Percentiles rank a stretch among this genome's conserved stretches.
Conservation (phyloP, 2,797 vertebrate genomes). For the Pseudomugil tenellus region DNA sequence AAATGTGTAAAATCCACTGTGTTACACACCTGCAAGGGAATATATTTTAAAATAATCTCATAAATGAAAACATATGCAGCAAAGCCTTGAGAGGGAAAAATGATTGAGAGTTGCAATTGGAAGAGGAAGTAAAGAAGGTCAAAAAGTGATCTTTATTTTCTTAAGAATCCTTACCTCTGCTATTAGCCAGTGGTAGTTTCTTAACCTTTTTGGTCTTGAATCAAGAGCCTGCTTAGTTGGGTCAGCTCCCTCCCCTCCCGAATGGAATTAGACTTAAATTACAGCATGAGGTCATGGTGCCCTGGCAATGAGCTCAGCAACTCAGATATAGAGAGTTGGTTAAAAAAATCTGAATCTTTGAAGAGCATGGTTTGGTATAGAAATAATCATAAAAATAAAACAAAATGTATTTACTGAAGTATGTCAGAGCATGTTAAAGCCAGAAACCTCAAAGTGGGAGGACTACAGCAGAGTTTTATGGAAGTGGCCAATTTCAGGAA, state of each 20-base stretch:
- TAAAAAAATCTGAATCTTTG: slow-evolving; percentile 59
- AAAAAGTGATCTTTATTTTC: slow-evolving; percentile 73
- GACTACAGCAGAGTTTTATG: slow-evolving; percentile 69
- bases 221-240: slow-evolving; percentile 57
- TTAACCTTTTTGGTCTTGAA: slow-evolving; percentile 74
- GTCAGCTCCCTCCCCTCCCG: slow-evolving; percentile 30
- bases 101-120: slow-evolving; percentile 70
- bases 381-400: slow-evolving; percentile 76
- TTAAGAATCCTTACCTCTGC: slow-evolving; percentile 72
- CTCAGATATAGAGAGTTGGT: slow-evolving; percentile 35
- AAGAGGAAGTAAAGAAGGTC: slow-evolving; percentile 77
- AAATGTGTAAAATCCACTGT: slow-evolving; percentile 6
- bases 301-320: slow-evolving; percentile 65
- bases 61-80: slow-evolving; percentile 75
- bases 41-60: slow-evolving; percentile 44
- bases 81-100: slow-evolving; percentile 43
- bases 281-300: slow-evolving; percentile 75
- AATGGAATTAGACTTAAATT: slow-evolving; percentile 77
- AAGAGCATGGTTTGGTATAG: slow-evolving; percentile 67
- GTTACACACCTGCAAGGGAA: slow-evolving; percentile 29
- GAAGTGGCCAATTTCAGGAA: slow-evolving; percentile 63
- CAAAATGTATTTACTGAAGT: slow-evolving; percentile 73
- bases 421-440: slow-evolving; percentile 60
- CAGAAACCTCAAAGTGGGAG: slow-evolving; percentile 77
- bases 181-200: slow-evolving; percentile 73